Percentiles rank a stretch among this genome's conserved stretches.
Conservation (phyloP, 2,113 vertebrate genomes). For the cattle (Bos taurus) region DNA sequence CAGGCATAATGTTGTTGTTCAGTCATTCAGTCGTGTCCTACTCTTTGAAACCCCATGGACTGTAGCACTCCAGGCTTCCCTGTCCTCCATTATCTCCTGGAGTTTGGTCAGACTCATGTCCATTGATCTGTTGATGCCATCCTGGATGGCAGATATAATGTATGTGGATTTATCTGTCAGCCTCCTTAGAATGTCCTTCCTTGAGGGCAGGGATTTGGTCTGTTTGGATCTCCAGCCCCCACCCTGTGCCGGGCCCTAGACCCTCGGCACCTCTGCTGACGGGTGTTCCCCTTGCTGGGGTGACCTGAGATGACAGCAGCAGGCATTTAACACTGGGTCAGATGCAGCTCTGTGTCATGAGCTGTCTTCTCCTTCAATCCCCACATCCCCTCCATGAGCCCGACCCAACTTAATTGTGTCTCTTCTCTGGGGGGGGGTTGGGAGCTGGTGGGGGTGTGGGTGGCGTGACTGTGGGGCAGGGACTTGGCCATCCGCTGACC, state of each 20-base stretch:
- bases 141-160: not conserved
- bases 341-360: not conserved
- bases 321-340: too few relatives aligned
- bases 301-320: not conserved
- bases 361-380: not conserved
- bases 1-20: not conserved
- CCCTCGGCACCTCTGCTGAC: not conserved
- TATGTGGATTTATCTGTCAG: not conserved
- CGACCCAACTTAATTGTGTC: accelerated
- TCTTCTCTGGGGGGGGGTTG: not conserved
- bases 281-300: accelerated
- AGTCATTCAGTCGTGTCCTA: accelerated
- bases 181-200: not conserved
- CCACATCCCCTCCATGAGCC: accelerated
- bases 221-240: not conserved
- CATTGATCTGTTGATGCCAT: not conserved
- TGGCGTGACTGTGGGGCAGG: not conserved
- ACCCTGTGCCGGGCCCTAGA: accelerated
- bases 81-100: not conserved
- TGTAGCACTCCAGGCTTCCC: not conserved
- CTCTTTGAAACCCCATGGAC: not conserved
- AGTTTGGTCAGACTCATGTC: not conserved
- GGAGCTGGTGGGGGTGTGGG: not conserved
- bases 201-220: not conserved
- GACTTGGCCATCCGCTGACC: not conserved